These are phyloP conservation scores for Sardina pilchardus DNA, from an alignment of 2,113 vertebrate species.

Conservation along the genomic window DNA sequence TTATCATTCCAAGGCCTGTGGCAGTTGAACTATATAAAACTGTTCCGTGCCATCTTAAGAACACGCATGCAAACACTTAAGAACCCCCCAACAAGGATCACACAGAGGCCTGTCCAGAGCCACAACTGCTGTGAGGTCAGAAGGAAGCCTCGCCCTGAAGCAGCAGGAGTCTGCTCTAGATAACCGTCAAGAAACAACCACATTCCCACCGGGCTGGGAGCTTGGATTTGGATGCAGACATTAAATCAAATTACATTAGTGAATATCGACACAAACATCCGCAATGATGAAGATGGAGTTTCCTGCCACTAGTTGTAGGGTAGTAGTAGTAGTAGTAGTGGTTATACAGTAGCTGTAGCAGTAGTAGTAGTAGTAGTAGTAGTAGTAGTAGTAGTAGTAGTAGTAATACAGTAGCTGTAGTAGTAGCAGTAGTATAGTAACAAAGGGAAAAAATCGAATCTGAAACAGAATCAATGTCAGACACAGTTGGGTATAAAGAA, in stretches of 20 bases:
- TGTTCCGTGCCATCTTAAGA: not conserved
- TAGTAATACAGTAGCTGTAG: too few relatives aligned
- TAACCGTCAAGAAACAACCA: too few relatives aligned
- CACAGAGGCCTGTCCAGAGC: not conserved
- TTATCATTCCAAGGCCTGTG: not conserved
- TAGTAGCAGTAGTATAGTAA: too few relatives aligned
- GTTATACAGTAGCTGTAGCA: too few relatives aligned
- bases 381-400: too few relatives aligned
- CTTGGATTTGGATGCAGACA: not conserved
- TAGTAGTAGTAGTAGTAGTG: too few relatives aligned
- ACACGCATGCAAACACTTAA: not conserved
- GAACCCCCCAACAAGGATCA: not conserved
- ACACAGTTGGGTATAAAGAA: conserved; percentile 4
- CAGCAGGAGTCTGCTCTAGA: too few relatives aligned
- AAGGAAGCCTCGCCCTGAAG: not conserved
- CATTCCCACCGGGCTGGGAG: not conserved
- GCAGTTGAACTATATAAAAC: not conserved
- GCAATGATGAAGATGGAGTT: not conserved
- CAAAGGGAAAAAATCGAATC: too few relatives aligned
- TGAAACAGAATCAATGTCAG: not conserved
- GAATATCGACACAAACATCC: not conserved
- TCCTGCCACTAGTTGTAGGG: not conserved
- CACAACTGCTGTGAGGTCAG: not conserved
- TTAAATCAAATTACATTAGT: not conserved
- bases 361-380: too few relatives aligned